A percentile compares a stretch with the other conserved stretches of the same genome.
Conservation (phyloP, 2,888 invertebrate species). For the Drosophila algonquin region DNA sequence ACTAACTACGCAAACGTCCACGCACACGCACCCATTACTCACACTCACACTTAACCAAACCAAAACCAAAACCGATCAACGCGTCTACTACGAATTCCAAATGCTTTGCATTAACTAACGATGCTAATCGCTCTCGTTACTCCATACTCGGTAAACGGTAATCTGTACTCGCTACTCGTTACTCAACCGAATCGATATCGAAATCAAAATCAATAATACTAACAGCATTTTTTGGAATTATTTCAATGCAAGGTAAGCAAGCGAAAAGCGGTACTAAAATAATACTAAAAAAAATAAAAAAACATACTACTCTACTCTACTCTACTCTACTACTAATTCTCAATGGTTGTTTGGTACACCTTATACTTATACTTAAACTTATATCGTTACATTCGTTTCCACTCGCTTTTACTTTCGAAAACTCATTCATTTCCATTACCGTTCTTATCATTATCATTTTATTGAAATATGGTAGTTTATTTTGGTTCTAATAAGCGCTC, state of each 20-base stretch:
- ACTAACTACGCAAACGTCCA: conserved; percentile 37
- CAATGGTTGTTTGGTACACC: conserved; percentile 82
- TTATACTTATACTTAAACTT: conserved; percentile 32
- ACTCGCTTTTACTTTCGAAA: conserved; percentile 69
- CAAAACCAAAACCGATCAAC: conserved; percentile 22
- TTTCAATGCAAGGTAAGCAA: conserved; percentile 99
- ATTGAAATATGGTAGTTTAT: conserved; percentile 50
- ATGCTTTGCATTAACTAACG: conserved; percentile 59
- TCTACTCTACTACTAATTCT: conserved; percentile 60
- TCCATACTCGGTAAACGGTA: conserved; percentile 36
- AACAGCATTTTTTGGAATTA: conserved; percentile 99
- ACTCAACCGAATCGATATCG: conserved; percentile 20
- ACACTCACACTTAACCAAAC: conserved; percentile 35
- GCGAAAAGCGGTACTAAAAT: conserved; percentile 75
- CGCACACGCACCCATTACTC: conserved; percentile 15
- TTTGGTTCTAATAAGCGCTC: conserved; percentile 40
- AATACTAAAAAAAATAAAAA: conserved; percentile 41
- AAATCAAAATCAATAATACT: conserved; percentile 75
- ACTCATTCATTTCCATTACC: conserved; percentile 28
- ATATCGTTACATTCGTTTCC: conserved; percentile 28
- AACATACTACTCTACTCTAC: conserved; percentile 34
- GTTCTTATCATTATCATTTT: conserved; percentile 33
- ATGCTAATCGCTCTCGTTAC: conserved; percentile 37
- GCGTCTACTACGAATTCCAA: conserved; percentile 60
- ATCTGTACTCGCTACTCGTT: conserved; percentile 46